A percentile compares a stretch with the other conserved stretches of the same genome.
Conservation (phyloP, 2,113 vertebrate genomes). For the Cottus gobio region DNA sequence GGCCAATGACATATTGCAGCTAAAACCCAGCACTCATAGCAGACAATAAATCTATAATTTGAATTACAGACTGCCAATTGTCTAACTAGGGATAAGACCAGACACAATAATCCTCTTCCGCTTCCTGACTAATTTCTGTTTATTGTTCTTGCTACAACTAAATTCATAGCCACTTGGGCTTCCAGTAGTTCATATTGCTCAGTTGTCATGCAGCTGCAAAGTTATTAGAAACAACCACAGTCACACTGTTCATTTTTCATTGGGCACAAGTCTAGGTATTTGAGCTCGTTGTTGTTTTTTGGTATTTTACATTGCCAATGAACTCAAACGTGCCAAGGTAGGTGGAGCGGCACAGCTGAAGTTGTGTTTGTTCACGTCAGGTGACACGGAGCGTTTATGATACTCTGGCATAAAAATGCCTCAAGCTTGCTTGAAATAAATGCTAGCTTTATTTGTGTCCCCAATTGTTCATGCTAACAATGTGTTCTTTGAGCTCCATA, state of each 20-base stretch:
- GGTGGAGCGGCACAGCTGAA: not conserved
- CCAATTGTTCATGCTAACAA: not conserved
- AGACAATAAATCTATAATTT: not conserved
- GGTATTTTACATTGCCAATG: conserved; percentile 3
- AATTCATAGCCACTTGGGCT: not conserved
- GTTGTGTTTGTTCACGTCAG: conserved; percentile 15
- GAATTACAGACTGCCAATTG: conserved; percentile 7
- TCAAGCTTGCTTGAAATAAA: too few species aligned
- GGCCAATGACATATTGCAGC: not conserved
- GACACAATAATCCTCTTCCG: not conserved
- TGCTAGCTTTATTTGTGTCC: not conserved
- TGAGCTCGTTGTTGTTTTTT: not conserved
- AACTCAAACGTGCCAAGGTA: not conserved
- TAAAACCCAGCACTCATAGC: conserved; percentile 5
- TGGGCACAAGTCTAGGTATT: conserved; percentile 20
- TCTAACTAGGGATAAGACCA: not conserved
- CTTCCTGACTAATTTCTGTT: not conserved
- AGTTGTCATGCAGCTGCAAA: conserved; percentile 13
- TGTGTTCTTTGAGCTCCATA: not conserved
- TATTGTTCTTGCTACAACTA: conserved; percentile 3
- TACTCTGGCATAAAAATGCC: conserved; percentile 13
- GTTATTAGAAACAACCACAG: conserved; percentile 3
- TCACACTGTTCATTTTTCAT: conserved; percentile 31
- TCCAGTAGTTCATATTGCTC: conserved; percentile 14
- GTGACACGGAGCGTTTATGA: conserved; percentile 6